Evolutionary conservation across 2,888 invertebrate species (phyloP).

Genomic region (Gonocerus acuteangulatus): DNA sequence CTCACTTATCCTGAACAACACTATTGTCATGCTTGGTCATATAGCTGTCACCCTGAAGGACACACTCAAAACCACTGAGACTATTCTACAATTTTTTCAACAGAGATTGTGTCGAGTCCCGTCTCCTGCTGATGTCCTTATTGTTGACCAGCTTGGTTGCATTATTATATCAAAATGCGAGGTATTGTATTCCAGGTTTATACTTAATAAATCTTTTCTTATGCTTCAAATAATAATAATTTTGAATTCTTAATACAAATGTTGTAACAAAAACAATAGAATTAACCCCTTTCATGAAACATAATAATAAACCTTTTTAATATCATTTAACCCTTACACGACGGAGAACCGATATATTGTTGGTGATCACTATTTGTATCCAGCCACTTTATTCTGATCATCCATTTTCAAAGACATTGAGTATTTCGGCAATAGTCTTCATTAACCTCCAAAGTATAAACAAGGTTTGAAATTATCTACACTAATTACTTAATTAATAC

Average conservation of each 20-base stretch:
- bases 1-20: conserved; percentile 88
- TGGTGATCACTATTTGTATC: too few relatives aligned
- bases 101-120: conserved; percentile 90
- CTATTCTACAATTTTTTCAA: conserved; percentile 92
- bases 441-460: too few relatives aligned
- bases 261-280: too few relatives aligned
- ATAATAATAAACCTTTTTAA: too few relatives aligned
- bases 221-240: neutral
- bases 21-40: conserved; percentile 93
- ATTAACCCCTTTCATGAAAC: too few relatives aligned
- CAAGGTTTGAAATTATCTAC: too few relatives aligned
- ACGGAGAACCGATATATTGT: too few relatives aligned
- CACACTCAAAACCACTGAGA: conserved; percentile 87
- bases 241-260: neutral
- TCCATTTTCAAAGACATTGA: too few relatives aligned
- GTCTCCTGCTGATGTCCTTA: conserved; percentile 79
- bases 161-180: conserved; percentile 94
- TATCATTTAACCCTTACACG: too few relatives aligned
- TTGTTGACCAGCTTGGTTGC: conserved; percentile 94
- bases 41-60: conserved; percentile 91
- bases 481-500: too few relatives aligned
- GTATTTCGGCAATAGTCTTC: too few relatives aligned
- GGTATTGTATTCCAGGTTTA: conserved; percentile 41
- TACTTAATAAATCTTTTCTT: neutral
- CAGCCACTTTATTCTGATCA: too few relatives aligned